Evolutionary conservation across 2,113 vertebrate genomes (phyloP).

Genomic region (Manacus vitellinus): DNA sequence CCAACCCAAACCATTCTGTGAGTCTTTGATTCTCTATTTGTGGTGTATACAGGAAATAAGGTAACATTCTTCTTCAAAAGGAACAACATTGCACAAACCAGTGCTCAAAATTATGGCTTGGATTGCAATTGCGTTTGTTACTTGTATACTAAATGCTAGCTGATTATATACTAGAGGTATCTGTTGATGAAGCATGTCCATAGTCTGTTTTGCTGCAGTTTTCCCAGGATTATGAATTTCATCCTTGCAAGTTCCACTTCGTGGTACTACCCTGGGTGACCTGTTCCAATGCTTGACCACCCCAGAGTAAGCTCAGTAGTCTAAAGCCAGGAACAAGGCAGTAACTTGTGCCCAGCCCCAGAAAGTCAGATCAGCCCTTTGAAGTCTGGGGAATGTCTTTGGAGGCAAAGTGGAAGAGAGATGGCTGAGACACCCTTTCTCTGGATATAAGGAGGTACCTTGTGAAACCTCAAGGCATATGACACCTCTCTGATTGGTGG

Average conservation of each 20-base stretch:
- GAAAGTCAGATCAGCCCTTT: not conserved
- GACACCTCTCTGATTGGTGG: not conserved
- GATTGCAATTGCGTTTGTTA: not conserved
- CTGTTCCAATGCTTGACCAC: not conserved
- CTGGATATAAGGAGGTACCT: not conserved
- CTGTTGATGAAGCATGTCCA: not conserved
- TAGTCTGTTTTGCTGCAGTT: not conserved
- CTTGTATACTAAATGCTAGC: not conserved
- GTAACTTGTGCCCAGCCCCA: accelerated
- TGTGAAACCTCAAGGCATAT: not conserved
- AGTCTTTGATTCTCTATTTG: not conserved
- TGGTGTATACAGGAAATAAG: not conserved
- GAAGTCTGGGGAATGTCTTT: not conserved
- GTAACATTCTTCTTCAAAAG: not conserved
- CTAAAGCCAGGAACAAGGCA: not conserved
- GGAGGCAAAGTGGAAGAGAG: not conserved
- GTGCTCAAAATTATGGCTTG: not conserved
- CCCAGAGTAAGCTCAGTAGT: not conserved
- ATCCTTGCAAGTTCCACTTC: not conserved
- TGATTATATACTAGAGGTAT: not conserved
- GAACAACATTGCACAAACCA: not conserved
- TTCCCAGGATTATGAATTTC: not conserved
- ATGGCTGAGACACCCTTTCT: not conserved
- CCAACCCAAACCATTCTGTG: not conserved
- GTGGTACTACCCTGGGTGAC: not conserved